phyloP scores from a whole-genome alignment of 2,888 invertebrate species.

The Nesidiocoris tenuis region DNA sequence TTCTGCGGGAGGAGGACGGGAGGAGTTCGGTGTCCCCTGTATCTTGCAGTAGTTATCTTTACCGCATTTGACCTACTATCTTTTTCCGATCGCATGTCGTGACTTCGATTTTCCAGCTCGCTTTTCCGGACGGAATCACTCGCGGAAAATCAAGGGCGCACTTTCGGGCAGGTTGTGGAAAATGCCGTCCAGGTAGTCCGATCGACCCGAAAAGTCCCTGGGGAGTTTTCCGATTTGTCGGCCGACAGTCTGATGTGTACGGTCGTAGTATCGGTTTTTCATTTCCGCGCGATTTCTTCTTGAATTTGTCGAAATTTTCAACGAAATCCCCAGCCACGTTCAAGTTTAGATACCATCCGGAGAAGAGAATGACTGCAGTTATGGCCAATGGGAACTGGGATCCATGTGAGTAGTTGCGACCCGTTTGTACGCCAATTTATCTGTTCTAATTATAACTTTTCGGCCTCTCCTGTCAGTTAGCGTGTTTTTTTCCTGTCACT shows the following conservation, averaged over 20 bases:
- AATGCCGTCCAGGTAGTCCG: background rate
- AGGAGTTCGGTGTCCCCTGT: background rate
- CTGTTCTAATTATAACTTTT: slow-evolving; percentile 38
- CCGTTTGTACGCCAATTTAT: background rate
- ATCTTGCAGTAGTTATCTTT: background rate
- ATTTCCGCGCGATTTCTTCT: too few relatives aligned
- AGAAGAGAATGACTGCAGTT: slow-evolving; percentile 60
- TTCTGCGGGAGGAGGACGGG: background rate
- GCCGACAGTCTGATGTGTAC: too few relatives aligned
- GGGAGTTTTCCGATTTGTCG: background rate
- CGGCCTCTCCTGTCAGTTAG: background rate
- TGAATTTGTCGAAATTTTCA: too few relatives aligned
- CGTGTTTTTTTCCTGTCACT: too few relatives aligned
- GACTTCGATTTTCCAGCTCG: background rate
- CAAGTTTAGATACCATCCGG: background rate
- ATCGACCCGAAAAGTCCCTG: background rate
- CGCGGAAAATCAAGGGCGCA: background rate
- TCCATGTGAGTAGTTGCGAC: slow-evolving; percentile 58
- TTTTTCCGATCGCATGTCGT: background rate
- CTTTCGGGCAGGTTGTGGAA: background rate
- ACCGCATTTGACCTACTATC: background rate
- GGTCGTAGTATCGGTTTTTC: too few relatives aligned
- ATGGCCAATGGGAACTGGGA: slow-evolving; percentile 65
- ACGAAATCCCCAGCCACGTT: background rate
- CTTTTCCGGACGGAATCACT: background rate